phyloP scores from a whole-genome alignment of 53 echinoderm and acorn worm genomes.

The Zoroaster sp. region DNA sequence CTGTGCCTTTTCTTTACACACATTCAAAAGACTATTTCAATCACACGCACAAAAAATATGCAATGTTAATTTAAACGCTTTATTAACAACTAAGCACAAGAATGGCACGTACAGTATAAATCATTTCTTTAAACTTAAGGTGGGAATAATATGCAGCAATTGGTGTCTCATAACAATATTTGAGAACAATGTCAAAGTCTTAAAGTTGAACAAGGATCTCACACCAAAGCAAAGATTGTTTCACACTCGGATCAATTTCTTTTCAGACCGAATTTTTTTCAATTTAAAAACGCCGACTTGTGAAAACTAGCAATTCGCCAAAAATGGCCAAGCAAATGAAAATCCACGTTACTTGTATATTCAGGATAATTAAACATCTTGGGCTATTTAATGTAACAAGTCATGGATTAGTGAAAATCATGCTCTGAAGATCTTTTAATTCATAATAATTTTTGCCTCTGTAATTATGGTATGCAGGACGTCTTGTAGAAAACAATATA shows the following conservation, averaged over 20 bases:
- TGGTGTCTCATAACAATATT: not conserved
- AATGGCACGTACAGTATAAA: not conserved
- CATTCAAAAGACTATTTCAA: no score
- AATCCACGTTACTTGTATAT: no score
- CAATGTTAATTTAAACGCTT: not conserved
- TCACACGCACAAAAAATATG: no score
- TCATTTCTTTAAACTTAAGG: not conserved
- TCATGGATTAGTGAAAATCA: not conserved
- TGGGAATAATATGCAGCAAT: not conserved
- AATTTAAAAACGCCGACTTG: not conserved
- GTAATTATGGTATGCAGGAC: not conserved
- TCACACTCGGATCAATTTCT: not conserved
- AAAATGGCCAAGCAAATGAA: not conserved
- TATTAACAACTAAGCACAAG: conserved; percentile 43
- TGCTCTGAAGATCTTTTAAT: not conserved
- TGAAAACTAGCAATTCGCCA: not conserved
- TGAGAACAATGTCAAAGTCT: not conserved
- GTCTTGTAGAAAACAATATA: not conserved
- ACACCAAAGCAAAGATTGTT: not conserved
- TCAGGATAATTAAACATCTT: not conserved
- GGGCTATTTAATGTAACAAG: not conserved
- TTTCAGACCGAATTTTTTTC: not conserved
- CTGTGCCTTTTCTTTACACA: no score
- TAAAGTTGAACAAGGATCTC: not conserved
- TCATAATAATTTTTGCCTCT: not conserved